A percentile compares a stretch with the other conserved stretches of the same genome.
These are phyloP conservation scores for Oxystoma pomonae DNA, from an alignment of 2,888 invertebrate species.

Conservation along the genomic window DNA sequence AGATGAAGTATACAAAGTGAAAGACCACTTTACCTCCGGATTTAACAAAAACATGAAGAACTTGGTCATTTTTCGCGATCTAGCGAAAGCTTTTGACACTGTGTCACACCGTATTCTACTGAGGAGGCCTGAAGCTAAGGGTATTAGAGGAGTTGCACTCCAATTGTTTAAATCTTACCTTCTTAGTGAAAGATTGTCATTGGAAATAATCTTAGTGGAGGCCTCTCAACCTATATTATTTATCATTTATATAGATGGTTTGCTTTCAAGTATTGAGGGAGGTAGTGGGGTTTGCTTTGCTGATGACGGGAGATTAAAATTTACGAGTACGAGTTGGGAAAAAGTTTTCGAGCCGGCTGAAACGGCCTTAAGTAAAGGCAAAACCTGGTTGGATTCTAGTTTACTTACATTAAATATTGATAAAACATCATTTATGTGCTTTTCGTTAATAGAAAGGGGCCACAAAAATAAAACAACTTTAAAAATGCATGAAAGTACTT, in stretches of 20 bases:
- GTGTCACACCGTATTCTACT: background rate
- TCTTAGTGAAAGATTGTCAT: background rate
- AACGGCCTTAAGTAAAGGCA: background rate
- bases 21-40: background rate
- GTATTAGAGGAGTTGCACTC: background rate
- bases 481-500: background rate
- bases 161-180: background rate
- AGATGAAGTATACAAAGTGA: no score
- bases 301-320: background rate
- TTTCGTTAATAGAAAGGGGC: background rate
- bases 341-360: background rate
- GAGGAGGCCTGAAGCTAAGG: background rate
- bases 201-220: background rate
- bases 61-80: background rate
- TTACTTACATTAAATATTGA: background rate
- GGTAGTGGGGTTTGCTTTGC: background rate
- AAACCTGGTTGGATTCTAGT: background rate
- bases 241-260: background rate
- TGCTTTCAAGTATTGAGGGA: background rate
- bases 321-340: background rate
- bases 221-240: background rate
- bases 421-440: background rate
- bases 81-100: background rate
- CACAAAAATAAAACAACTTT: background rate
- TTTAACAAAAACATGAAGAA: background rate